Evolutionary conservation across 2,888 invertebrate species (phyloP).

Genomic region (Dryobota labecula): DNA sequence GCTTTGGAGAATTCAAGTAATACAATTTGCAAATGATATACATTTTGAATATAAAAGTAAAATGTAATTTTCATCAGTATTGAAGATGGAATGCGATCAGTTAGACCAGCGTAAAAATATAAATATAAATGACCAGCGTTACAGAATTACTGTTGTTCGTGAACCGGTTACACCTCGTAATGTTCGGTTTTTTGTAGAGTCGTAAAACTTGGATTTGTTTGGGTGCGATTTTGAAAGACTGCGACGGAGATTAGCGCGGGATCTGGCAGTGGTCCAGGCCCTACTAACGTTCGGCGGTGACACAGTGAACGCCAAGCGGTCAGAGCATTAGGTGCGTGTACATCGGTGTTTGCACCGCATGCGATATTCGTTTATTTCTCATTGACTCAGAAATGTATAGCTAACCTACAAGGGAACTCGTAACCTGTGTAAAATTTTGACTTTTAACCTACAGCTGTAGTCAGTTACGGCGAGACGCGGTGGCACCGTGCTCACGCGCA

Average conservation of each 20-base stretch:
- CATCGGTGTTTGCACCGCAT: slow-evolving; percentile 18
- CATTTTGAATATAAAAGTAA: slow-evolving; percentile 5
- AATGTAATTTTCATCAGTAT: slow-evolving; percentile 6
- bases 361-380: slow-evolving; percentile 1
- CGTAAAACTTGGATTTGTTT: slow-evolving; percentile 79
- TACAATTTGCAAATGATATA: not conserved
- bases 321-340: not conserved
- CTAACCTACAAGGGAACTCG: not conserved
- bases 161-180: slow-evolving; percentile 64
- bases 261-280: slow-evolving; percentile 75
- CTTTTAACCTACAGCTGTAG: slow-evolving; percentile 32
- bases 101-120: too few relatives aligned
- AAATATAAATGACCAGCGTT: slow-evolving; percentile 75
- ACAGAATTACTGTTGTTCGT: slow-evolving; percentile 75
- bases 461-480: slow-evolving; percentile 66
- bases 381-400: slow-evolving; percentile 37
- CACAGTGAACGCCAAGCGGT: slow-evolving; percentile 19
- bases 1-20: slow-evolving; percentile 1
- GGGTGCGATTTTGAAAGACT: slow-evolving; percentile 72
- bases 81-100: slow-evolving; percentile 63
- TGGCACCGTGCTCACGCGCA: slow-evolving; percentile 70
- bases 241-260: slow-evolving; percentile 63
- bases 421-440: slow-evolving; percentile 8
- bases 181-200: slow-evolving; percentile 74
- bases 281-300: slow-evolving; percentile 13